These are phyloP conservation scores for Boloria euphrosyne DNA, from an alignment of 2,888 invertebrate species.

Conservation along the genomic window DNA sequence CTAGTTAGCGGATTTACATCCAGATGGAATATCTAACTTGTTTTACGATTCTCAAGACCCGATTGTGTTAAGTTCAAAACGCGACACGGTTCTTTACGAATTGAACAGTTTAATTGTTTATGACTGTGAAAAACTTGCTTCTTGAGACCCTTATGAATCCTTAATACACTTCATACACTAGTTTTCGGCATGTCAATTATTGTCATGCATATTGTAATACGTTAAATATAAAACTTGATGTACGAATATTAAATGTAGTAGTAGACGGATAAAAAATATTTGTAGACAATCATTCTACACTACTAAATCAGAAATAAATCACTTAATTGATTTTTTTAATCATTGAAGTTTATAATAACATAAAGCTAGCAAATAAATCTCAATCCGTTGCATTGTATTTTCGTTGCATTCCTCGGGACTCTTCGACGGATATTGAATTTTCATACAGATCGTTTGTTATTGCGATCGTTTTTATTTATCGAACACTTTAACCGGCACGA, in stretches of 20 bases:
- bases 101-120: background rate
- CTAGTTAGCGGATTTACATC: constrained; percentile 70
- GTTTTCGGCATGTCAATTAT: too few species aligned
- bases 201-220: too few species aligned
- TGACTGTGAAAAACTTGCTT: background rate
- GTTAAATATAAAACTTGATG: too few species aligned
- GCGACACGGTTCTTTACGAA: background rate
- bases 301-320: background rate
- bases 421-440: constrained; percentile 78
- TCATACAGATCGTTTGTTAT: constrained; percentile 73
- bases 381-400: constrained; percentile 61
- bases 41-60: constrained; percentile 45
- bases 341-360: constrained; percentile 21
- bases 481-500: constrained; percentile 61
- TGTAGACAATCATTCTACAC: background rate
- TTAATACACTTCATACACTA: too few species aligned
- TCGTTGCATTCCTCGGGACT: constrained; percentile 59
- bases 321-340: constrained; percentile 12
- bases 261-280: background rate
- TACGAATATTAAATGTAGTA: background rate
- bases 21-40: constrained; percentile 65
- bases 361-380: constrained; percentile 52
- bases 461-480: constrained; percentile 69
- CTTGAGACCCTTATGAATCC: too few species aligned
- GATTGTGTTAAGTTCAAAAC: constrained; percentile 38